phyloP scores from a whole-genome alignment of 2,888 invertebrate species.

The Drosophila paramelanica region DNA sequence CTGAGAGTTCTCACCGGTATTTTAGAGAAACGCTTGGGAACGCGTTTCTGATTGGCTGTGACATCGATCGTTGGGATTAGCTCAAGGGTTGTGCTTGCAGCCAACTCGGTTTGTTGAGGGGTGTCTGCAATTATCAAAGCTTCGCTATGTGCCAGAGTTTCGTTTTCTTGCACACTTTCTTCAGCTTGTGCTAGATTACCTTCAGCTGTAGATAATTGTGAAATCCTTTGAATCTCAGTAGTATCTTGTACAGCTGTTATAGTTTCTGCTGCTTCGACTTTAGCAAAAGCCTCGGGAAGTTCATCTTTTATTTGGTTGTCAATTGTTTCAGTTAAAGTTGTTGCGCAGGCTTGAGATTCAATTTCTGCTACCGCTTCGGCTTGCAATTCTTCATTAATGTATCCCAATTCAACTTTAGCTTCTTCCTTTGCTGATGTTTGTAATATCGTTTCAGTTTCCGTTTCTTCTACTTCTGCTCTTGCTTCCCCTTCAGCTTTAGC shows the following conservation, averaged over 20 bases:
- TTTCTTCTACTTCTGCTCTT: not conserved
- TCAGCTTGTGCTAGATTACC: not conserved
- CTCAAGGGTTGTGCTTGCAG: slow-evolving; percentile 4
- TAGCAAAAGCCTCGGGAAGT: not conserved
- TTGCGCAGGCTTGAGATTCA: not conserved
- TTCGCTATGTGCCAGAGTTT: not conserved
- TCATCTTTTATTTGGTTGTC: not conserved
- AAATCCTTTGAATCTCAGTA: not conserved
- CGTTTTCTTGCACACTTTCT: not conserved
- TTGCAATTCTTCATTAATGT: not conserved
- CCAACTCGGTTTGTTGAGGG: slow-evolving; percentile 3
- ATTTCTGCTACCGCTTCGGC: not conserved
- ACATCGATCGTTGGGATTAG: not conserved
- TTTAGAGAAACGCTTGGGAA: slow-evolving; percentile 67
- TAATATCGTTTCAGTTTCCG: not conserved
- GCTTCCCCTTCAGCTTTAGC: too few relatives aligned
- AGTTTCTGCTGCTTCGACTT: not conserved
- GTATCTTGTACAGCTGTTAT: not conserved
- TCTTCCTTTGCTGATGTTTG: not conserved
- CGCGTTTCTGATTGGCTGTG: slow-evolving; percentile 34
- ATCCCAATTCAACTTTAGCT: not conserved
- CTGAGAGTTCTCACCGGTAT: slow-evolving; percentile 78
- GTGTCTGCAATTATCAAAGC: not conserved
- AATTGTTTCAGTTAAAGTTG: not conserved
- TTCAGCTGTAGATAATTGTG: not conserved